Conservation (phyloP, 2,888 invertebrate genomes). For the Archips xylosteana region DNA sequence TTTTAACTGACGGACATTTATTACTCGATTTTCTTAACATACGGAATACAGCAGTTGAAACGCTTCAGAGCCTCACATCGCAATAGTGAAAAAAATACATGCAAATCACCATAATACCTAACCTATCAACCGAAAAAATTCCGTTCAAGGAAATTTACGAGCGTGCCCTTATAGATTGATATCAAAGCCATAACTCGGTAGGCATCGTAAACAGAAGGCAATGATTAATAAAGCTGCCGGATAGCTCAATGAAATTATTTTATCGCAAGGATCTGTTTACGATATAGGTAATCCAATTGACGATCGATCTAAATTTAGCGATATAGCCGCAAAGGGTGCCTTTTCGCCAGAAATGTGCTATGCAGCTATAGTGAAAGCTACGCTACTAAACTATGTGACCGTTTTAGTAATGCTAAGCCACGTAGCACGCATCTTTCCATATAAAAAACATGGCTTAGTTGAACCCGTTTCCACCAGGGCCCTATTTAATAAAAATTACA, state of each 20-base stretch:
- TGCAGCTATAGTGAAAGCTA: too few relatives aligned
- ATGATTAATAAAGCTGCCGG: conserved; percentile 8
- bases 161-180: conserved; percentile 18
- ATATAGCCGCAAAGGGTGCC: not conserved
- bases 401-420: too few relatives aligned
- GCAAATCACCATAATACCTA: conserved; percentile 3
- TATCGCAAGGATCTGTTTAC: conserved; percentile 5
- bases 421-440: too few relatives aligned
- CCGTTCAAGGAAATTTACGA: conserved; percentile 9
- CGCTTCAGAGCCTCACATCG: not conserved
- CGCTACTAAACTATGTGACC: too few relatives aligned
- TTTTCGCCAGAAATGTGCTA: too few relatives aligned
- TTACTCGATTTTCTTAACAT: too few relatives aligned
- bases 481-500: too few relatives aligned
- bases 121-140: conserved; percentile 6
- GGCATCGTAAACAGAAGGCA: conserved; percentile 22
- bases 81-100: not conserved
- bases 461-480: too few relatives aligned
- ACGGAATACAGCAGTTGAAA: too few relatives aligned
- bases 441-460: too few relatives aligned
- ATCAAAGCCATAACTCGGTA: conserved; percentile 17
- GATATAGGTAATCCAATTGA: conserved; percentile 8
- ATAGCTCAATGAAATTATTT: conserved; percentile 6
- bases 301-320: not conserved
- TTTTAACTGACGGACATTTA: too few relatives aligned